phyloP scores from a whole-genome alignment of 2,113 vertebrate genomes.

The Carassius carassius region DNA sequence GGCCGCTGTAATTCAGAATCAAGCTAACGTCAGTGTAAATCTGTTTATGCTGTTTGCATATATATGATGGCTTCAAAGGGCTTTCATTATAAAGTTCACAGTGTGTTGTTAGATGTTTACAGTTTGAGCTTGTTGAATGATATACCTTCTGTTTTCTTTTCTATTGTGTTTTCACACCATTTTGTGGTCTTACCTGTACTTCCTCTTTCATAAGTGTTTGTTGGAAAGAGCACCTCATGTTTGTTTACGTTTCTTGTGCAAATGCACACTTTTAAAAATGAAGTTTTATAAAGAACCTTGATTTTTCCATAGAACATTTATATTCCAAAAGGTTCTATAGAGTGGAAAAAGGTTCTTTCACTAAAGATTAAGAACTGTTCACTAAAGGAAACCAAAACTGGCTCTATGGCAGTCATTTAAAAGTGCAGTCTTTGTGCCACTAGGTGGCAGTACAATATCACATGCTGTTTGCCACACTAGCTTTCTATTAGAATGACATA shows the following conservation, averaged over 20 bases:
- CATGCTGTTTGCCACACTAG: background rate
- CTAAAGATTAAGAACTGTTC: background rate
- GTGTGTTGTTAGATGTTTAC: background rate
- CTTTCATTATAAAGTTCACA: background rate
- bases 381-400: background rate
- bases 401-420: background rate
- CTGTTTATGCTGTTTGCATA: too few species aligned
- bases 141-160: background rate
- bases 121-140: background rate
- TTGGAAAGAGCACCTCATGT: background rate
- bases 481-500: background rate
- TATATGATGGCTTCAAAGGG: too few species aligned
- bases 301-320: background rate
- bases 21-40: too few species aligned
- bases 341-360: background rate
- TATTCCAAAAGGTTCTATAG: background rate
- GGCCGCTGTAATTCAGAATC: background rate
- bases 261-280: background rate
- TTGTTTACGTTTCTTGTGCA: background rate
- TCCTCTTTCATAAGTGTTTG: background rate
- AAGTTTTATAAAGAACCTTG: background rate
- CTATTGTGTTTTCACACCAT: background rate
- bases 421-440: background rate
- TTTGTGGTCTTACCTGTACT: background rate
- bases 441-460: constrained; percentile 20